Conservation (phyloP, 2,113 vertebrate species). For the Tragulus kanchil region DNA sequence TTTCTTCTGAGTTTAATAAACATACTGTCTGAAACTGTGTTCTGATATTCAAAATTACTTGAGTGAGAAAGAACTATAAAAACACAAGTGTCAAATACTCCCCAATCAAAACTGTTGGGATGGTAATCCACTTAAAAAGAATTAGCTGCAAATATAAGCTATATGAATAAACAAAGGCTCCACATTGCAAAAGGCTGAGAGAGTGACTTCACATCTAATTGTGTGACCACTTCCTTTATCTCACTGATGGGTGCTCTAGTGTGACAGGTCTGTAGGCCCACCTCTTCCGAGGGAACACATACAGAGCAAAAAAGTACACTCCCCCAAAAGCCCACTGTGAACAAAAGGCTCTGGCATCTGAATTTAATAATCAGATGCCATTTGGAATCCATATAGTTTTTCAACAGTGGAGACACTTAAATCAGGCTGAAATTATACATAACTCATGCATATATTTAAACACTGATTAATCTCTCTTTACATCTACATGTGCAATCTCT, state of each 20-base stretch:
- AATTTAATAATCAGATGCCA: conserved; percentile 55
- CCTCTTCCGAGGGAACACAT: conserved; percentile 56
- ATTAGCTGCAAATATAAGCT: neutral
- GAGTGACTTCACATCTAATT: conserved; percentile 7
- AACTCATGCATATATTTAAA: conserved; percentile 7
- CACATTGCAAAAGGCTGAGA: neutral
- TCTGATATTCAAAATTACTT: conserved; percentile 1
- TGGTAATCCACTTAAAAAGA: neutral
- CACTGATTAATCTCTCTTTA: conserved; percentile 47
- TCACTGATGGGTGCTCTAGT: neutral
- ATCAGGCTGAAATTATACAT: conserved; percentile 37
- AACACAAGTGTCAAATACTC: neutral
- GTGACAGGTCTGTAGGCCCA: neutral
- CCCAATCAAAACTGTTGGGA: conserved; percentile 11
- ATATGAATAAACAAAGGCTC: neutral
- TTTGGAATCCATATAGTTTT: conserved; percentile 52
- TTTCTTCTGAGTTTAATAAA: conserved; percentile 59
- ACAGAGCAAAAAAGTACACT: neutral
- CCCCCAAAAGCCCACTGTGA: conserved; percentile 7
- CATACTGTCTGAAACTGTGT: conserved; percentile 17
- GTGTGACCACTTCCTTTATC: neutral
- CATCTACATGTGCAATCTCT: neutral
- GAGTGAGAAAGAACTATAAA: conserved; percentile 34
- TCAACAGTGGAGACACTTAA: conserved; percentile 43
- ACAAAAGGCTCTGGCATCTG: conserved; percentile 45